Conservation (phyloP, 2,888 invertebrate species). For the Chelonus formosanus region DNA sequence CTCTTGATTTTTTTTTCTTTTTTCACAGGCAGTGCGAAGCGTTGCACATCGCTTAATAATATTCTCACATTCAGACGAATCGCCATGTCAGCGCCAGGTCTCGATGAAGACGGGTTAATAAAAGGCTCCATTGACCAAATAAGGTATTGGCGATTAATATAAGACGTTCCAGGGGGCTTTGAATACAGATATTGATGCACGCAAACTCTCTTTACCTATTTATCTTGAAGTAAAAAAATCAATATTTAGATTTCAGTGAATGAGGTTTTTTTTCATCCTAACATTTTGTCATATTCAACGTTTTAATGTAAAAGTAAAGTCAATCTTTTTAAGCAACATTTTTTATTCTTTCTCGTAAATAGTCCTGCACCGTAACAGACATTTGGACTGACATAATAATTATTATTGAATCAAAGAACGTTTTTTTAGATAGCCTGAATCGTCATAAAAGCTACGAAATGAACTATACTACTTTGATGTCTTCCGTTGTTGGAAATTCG, state of each 20-base stretch:
- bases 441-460: slow-evolving; percentile 29
- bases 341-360: slow-evolving; percentile 13
- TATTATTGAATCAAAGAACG: slow-evolving; percentile 54
- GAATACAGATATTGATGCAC: background rate
- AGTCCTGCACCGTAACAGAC: background rate
- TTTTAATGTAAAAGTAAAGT: slow-evolving; percentile 31
- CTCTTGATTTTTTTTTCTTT: background rate
- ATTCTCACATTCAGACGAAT: slow-evolving; percentile 53
- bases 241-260: slow-evolving; percentile 10
- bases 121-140: slow-evolving; percentile 42
- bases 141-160: slow-evolving; percentile 50
- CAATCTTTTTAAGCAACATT: slow-evolving; percentile 28
- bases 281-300: slow-evolving; percentile 6
- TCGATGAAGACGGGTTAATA: slow-evolving; percentile 45
- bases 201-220: background rate
- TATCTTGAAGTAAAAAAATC: background rate
- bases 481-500: background rate
- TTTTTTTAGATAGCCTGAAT: slow-evolving; percentile 16
- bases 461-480: slow-evolving; percentile 28
- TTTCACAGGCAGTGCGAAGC: slow-evolving; percentile 17
- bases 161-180: slow-evolving; percentile 33
- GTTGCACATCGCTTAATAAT: slow-evolving; percentile 49
- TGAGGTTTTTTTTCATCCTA: background rate
- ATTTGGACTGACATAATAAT: slow-evolving; percentile 55
- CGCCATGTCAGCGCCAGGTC: slow-evolving; percentile 45